Evolutionary conservation across 2,888 invertebrate genomes (phyloP).

Genomic region (Epirrita christyi): DNA sequence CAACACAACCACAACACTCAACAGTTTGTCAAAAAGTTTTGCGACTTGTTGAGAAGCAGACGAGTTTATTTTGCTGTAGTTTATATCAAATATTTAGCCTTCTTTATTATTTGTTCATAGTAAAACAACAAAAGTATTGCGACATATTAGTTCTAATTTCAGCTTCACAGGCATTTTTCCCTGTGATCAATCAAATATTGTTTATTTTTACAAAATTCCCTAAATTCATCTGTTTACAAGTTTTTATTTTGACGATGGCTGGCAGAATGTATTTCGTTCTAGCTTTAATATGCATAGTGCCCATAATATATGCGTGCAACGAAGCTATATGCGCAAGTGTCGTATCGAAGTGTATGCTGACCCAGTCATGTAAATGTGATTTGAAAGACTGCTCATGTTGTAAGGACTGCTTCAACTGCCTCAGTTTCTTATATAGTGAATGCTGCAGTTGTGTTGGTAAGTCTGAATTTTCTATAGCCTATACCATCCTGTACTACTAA

Average conservation of each 20-base stretch:
- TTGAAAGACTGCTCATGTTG: conserved; percentile 97
- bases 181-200: conserved; percentile 39
- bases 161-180: background rate
- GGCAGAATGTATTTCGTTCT: conserved; percentile 62
- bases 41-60: background rate
- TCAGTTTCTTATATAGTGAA: conserved; percentile 94
- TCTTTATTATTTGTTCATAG: background rate
- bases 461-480: conserved; percentile 62
- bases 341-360: conserved; percentile 98
- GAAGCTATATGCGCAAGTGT: conserved; percentile 98
- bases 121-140: background rate
- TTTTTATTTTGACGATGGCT: conserved; percentile 61
- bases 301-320: conserved; percentile 88
- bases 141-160: background rate
- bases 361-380: conserved; percentile 98
- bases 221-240: conserved; percentile 51
- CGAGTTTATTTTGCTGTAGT: background rate
- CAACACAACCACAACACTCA: background rate
- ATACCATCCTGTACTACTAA: no score
- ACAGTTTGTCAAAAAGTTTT: background rate
- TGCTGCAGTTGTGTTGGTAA: conserved; percentile 99
- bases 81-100: background rate
- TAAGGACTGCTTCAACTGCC: conserved; percentile 95
- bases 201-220: conserved; percentile 52
- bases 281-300: conserved; percentile 64